phyloP scores from a whole-genome alignment of 2,113 vertebrate genomes.

The Actinemys pallida region DNA sequence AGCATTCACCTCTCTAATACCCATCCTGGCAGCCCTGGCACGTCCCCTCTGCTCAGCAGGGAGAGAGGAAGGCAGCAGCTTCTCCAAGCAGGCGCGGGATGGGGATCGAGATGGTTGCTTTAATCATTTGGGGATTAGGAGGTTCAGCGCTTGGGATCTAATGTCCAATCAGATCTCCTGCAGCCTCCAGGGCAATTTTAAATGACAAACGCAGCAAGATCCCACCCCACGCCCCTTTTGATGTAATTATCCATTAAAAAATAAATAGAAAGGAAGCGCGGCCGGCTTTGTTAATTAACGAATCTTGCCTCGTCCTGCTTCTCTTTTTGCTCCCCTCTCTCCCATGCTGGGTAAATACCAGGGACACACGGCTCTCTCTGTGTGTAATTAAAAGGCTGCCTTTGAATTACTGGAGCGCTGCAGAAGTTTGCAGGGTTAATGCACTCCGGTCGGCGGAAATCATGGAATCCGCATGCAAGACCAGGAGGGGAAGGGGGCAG shows the following conservation, averaged over 20 bases:
- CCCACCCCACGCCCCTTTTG: not conserved
- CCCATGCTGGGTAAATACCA: slow-evolving; percentile 11
- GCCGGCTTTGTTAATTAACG: not conserved
- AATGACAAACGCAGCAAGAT: not conserved
- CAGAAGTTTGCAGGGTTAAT: not conserved
- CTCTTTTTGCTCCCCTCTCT: not conserved
- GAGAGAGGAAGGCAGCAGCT: not conserved
- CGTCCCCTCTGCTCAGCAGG: not conserved
- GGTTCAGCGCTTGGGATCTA: not conserved
- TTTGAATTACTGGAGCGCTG: not conserved
- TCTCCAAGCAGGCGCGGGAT: not conserved
- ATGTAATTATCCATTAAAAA: not conserved
- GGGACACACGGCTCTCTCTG: not conserved
- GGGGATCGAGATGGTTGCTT: not conserved
- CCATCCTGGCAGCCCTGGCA: not conserved
- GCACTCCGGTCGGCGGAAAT: not conserved
- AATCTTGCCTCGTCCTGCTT: not conserved
- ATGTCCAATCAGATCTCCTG: not conserved
- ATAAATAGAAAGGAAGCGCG: not conserved
- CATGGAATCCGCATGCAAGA: not conserved
- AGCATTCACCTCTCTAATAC: not conserved
- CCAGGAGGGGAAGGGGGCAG: not conserved
- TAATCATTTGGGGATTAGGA: not conserved
- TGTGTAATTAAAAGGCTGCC: not conserved
- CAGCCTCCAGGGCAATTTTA: not conserved